Evolutionary conservation across 2,888 invertebrate genomes (phyloP), one percentile per base, ranked within the genome.

Genomic region (Drosophila siamana): DNA sequence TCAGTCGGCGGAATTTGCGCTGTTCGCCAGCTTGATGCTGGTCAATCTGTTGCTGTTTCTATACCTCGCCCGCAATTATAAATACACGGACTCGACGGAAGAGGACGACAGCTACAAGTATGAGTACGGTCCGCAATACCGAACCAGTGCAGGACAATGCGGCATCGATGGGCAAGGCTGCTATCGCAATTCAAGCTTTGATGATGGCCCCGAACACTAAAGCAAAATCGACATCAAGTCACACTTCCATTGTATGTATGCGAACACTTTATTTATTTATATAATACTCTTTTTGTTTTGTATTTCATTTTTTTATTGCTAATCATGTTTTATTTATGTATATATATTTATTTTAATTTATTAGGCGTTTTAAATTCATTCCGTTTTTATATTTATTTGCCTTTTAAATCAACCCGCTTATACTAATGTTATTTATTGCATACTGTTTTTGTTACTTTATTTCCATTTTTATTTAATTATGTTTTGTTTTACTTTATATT

Each of bases 21-120:
- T 98, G 44, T 98, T 98, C 91, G 96, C 97, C 52, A 95, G 93
- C 0, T 92, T 98, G 36, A 98, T 99, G 98, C 90, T 95, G 30
- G 90, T 95, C 1, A 97, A 97, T 80, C 97, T 98, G 94, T 66
- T 96, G 0, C 93, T 98, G 30, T 98, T 99, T 90, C 94, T 95
- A 22, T 90, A 95, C 4, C 95, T 99, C 94, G 95, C 98, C 0
- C 94, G 94, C 89, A 94, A 94, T 74, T 99, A 98, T 92, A 95
- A 94, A 78, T 97, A 97, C 90, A 94, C 94, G 1, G 78, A 85
- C 2, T 69, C 8, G 33, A 19, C 22, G 2, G 0, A 38, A 9
- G 11, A 22, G 24, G 19, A 38, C 16, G 13, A n/a, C n/a, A n/a
- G n/a, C n/a, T n/a, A 19, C 5, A 13, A 36, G 1, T 8, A 40